A percentile compares a stretch with the other conserved stretches of the same genome.
Conservation (phyloP, 2,797 vertebrate genomes). For the Pseudochirops cupreus region DNA sequence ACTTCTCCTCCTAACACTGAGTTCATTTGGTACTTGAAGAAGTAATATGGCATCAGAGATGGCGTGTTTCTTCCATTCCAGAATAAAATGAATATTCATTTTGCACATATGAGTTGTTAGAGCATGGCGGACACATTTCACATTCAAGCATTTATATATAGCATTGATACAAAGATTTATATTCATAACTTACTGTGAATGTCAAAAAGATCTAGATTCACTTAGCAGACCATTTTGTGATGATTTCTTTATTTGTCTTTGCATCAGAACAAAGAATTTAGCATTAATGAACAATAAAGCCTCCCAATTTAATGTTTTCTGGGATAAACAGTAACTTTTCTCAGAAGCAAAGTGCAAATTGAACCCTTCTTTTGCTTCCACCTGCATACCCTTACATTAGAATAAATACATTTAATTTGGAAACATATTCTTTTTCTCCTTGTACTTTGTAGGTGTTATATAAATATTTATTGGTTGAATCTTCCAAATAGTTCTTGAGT, state of each 20-base stretch:
- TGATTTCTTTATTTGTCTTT: neutral
- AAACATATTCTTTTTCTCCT: neutral
- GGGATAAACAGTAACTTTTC: conserved; percentile 3
- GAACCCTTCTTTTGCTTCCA: conserved; percentile 39
- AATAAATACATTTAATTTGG: neutral
- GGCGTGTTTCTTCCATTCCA: conserved; percentile 53
- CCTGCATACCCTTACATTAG: neutral
- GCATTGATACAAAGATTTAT: conserved; percentile 21
- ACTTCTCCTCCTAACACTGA: conserved; percentile 48
- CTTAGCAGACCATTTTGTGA: conserved; percentile 39
- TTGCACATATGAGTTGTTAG: neutral
- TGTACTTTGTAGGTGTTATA: neutral
- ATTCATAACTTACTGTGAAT: neutral
- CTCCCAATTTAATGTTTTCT: conserved; percentile 33
- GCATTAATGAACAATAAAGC: neutral
- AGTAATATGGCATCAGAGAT: neutral
- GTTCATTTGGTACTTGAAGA: conserved; percentile 12
- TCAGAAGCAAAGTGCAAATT: neutral
- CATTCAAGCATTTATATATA: conserved; percentile 5
- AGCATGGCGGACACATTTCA: neutral
- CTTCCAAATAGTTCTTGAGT: neutral
- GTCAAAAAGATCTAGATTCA: conserved; percentile 16
- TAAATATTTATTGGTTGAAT: neutral
- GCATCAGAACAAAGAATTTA: conserved; percentile 32
- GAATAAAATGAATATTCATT: neutral